Evolutionary conservation across 2,888 invertebrate genomes (phyloP), one percentile per base, ranked within the genome.

Genomic region (Phalera bucephala): DNA sequence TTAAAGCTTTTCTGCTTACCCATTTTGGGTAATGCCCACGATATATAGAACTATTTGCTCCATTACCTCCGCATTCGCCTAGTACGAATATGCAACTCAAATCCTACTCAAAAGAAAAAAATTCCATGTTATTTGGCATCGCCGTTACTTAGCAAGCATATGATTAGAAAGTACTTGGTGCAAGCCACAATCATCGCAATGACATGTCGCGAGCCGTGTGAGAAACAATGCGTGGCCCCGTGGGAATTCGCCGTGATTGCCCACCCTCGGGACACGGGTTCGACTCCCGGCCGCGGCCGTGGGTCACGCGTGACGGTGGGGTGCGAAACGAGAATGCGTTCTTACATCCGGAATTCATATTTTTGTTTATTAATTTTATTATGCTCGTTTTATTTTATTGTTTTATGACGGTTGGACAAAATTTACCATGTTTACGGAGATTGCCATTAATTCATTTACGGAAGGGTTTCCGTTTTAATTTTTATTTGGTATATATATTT

Each of bases 191-290:
- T 84, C 79, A 80, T 71, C 60, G 77, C 74, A 78, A 80, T 80
- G 74, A 80, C 80, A 83, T 82, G 80, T 83, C 81, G 83, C 77
- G 65, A 73, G 80, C 81, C 84, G 85, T 83, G 85, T 80, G 82
- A 83, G 69, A 73, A 73, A 81, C 80, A 85, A 82, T 74, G 65
- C 61, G 48, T 12, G 11, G 61, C 53, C 60, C 64, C 87, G 87
- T 88, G 87, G 86, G 87, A 88, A 87, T 62, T 49, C 43, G 43
- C 63, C 52, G 78, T 81, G 84, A 82, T 83, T 81, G 74, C 70
- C 69, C 76, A 74, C 81, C 79, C 78, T 50, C 54, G 65, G 68
- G 66, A 67, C 72, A 64, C 70, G 72, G 68, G 80, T 79, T 80
- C 72, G 78, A 71, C 43, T 71, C 78, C 66, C 70, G 64, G 69